These are phyloP conservation scores for Drosophila anomalata DNA, from an alignment of 2,888 invertebrate species.

Conservation along the genomic window DNA sequence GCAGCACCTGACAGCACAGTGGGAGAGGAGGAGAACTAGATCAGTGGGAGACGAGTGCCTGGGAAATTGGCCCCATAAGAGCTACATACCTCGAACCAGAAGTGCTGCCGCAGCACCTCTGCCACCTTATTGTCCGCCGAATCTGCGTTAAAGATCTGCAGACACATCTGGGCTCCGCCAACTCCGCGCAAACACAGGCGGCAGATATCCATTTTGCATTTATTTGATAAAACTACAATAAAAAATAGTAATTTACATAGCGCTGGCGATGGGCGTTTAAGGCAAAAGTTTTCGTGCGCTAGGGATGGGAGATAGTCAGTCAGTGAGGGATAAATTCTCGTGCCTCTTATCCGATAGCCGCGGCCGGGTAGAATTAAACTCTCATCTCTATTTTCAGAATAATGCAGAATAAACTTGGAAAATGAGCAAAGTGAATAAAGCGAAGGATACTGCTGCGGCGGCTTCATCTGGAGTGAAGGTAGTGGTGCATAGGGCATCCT, in stretches of 20 bases:
- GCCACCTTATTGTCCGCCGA: slow-evolving; percentile 71
- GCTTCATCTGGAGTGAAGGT: slow-evolving; percentile 56
- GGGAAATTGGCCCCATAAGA: background rate
- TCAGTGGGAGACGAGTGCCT: background rate
- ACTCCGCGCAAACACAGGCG: slow-evolving; percentile 77
- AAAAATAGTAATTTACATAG: slow-evolving; percentile 41
- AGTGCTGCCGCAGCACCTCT: slow-evolving; percentile 79
- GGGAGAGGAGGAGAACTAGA: background rate
- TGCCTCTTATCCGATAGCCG: background rate
- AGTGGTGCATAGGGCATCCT: background rate
- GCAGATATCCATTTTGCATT: slow-evolving; percentile 71
- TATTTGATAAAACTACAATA: slow-evolving; percentile 35
- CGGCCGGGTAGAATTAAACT: background rate
- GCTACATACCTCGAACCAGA: slow-evolving; percentile 80
- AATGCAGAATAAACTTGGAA: slow-evolving; percentile 24
- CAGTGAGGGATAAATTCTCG: background rate
- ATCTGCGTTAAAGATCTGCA: slow-evolving; percentile 74
- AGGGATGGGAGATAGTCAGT: background rate
- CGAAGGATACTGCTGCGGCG: slow-evolving; percentile 12
- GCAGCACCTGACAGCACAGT: slow-evolving; percentile 62
- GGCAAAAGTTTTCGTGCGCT: background rate
- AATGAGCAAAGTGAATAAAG: slow-evolving; percentile 15
- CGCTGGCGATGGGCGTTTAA: slow-evolving; percentile 27
- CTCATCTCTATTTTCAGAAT: slow-evolving; percentile 9
- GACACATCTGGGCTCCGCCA: slow-evolving; percentile 71